Conservation (phyloP, 2,113 vertebrate species). For the Mixornis gularis region DNA sequence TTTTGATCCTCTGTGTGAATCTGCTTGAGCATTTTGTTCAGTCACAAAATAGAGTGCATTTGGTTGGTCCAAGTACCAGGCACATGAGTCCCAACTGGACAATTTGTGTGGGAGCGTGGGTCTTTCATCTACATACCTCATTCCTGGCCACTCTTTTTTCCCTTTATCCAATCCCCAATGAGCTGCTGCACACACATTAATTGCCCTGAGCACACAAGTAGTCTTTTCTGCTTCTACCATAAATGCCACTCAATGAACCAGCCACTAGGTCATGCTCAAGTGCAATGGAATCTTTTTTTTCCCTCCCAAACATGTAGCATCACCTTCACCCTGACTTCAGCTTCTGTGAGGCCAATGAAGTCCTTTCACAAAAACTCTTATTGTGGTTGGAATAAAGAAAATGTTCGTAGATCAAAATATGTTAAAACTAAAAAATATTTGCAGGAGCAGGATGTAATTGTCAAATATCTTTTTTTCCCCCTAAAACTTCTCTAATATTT, state of each 20-base stretch:
- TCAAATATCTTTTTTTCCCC: neutral
- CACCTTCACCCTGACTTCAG: slow-evolving; percentile 12
- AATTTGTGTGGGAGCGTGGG: neutral
- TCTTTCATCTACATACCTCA: neutral
- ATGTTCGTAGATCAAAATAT: neutral
- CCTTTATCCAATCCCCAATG: neutral
- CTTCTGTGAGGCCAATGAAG: neutral
- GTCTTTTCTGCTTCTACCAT: slow-evolving; percentile 52
- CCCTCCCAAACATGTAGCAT: slow-evolving; percentile 27
- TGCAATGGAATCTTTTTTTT: slow-evolving; percentile 64
- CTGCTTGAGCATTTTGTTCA: slow-evolving; percentile 43
- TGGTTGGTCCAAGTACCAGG: neutral
- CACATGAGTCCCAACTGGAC: neutral
- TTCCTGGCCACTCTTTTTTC: neutral
- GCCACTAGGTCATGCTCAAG: slow-evolving; percentile 79
- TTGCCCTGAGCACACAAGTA: slow-evolving; percentile 34
- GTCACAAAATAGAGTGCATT: slow-evolving; percentile 19
- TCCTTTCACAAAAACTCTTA: neutral
- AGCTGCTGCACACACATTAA: slow-evolving; percentile 8
- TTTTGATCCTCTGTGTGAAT: slow-evolving; percentile 33
- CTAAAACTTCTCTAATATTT: neutral
- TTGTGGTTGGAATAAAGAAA: neutral
- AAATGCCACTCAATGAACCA: slow-evolving; percentile 70
- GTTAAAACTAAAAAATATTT: neutral
- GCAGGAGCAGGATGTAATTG: neutral